These are phyloP conservation scores for Cherax destructor DNA, from an alignment of 1,140 invertebrate species.

Conservation along the genomic window DNA sequence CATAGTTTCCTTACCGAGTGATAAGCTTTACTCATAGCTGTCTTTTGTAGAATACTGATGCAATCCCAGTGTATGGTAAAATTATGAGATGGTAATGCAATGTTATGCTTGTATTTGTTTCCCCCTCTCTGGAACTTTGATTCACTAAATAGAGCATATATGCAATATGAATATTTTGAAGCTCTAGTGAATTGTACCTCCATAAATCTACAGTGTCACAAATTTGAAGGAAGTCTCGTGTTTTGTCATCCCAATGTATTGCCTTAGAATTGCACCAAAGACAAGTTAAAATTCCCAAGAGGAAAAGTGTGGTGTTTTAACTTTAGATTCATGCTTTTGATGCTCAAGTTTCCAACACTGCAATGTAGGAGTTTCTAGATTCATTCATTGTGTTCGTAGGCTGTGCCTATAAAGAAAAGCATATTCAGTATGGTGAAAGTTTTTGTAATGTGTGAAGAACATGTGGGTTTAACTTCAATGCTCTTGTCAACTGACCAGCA, in stretches of 20 bases:
- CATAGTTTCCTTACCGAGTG: neutral
- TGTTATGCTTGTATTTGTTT: slow-evolving; percentile 24
- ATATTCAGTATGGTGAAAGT: neutral
- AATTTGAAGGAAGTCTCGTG: neutral
- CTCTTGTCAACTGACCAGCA: slow-evolving; percentile 12
- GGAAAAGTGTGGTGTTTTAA: slow-evolving; percentile 18
- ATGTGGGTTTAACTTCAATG: neutral
- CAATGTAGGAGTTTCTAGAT: slow-evolving; percentile 1
- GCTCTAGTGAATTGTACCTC: slow-evolving; percentile 31
- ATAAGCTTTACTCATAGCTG: slow-evolving; percentile 14
- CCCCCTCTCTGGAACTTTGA: slow-evolving; percentile 21
- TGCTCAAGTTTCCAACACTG: slow-evolving; percentile 25
- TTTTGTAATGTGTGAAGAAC: neutral
- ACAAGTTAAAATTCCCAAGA: slow-evolving; percentile 36
- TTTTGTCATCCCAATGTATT: slow-evolving; percentile 43
- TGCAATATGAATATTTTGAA: slow-evolving; percentile 6
- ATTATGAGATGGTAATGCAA: slow-evolving; percentile 20
- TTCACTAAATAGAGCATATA: slow-evolving; percentile 18
- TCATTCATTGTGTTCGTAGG: neutral
- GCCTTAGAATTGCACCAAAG: slow-evolving; percentile 60
- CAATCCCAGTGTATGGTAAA: slow-evolving; percentile 30
- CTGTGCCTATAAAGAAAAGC: neutral
- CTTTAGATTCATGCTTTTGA: slow-evolving; percentile 23
- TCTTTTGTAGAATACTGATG: slow-evolving; percentile 3
- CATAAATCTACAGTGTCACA: slow-evolving; percentile 41